These are phyloP conservation scores for Pollenia amentaria DNA, from an alignment of 2,888 invertebrate species.

Conservation along the genomic window DNA sequence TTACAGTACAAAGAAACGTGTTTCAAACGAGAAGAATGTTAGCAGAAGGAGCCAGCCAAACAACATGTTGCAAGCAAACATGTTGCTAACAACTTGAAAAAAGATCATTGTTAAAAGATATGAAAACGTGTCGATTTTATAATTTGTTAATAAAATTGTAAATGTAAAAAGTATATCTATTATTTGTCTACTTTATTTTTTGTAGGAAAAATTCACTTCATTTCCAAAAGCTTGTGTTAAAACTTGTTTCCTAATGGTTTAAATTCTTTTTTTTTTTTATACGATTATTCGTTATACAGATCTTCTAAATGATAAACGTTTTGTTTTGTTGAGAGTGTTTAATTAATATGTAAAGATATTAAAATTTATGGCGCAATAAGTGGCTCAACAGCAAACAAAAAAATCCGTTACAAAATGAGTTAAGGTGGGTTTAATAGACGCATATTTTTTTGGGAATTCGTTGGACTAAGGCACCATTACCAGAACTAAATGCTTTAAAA, in stretches of 20 bases:
- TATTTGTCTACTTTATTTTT: background rate
- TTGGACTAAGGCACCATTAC: too few species aligned
- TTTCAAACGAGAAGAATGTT: slow-evolving; percentile 16
- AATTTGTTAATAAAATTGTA: slow-evolving; percentile 1
- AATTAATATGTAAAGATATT: background rate
- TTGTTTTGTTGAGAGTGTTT: background rate
- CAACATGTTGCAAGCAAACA: slow-evolving; percentile 52
- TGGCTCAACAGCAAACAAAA: too few species aligned
- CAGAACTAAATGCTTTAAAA: too few species aligned
- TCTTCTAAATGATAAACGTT: background rate
- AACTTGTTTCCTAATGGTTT: background rate
- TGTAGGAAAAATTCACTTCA: background rate
- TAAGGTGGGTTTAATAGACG: too few species aligned
- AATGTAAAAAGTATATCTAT: background rate
- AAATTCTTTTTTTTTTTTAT: too few species aligned
- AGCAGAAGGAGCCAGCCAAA: background rate
- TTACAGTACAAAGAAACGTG: slow-evolving; percentile 28
- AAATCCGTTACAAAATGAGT: too few species aligned
- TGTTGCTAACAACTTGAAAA: slow-evolving; percentile 22
- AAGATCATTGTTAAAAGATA: background rate
- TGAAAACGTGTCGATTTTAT: background rate
- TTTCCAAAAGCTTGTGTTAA: background rate
- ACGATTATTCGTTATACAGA: slow-evolving; percentile 15
- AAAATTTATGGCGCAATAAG: too few species aligned
- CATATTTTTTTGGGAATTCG: too few species aligned